phyloP scores from a whole-genome alignment of 2,113 vertebrate species.

The Atrichornis clamosus region DNA sequence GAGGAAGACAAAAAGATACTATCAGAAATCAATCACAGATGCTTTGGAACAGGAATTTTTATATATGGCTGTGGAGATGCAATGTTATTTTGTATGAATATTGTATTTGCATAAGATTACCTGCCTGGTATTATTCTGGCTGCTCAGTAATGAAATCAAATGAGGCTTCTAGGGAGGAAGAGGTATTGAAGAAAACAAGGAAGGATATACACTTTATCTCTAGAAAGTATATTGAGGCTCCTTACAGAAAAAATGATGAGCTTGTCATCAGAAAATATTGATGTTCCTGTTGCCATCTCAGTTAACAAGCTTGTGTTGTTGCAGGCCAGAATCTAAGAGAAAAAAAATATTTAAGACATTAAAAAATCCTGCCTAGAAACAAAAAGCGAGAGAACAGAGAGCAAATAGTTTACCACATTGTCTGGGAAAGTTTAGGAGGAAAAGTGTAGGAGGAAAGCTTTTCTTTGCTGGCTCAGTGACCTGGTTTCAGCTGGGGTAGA shows the following conservation, averaged over 20 bases:
- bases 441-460: not conserved
- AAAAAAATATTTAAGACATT: not conserved
- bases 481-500: not conserved
- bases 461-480: not conserved
- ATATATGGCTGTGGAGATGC: not conserved
- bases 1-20: not conserved
- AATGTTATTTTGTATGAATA: not conserved
- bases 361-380: not conserved
- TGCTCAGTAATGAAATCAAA: not conserved
- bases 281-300: not conserved
- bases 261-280: not conserved
- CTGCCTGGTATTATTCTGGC: not conserved
- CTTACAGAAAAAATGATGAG: not conserved
- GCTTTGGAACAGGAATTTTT: not conserved
- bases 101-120: not conserved
- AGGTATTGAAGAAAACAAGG: not conserved
- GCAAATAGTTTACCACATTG: not conserved
- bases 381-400: not conserved
- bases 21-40: not conserved
- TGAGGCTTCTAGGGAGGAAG: not conserved
- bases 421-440: not conserved
- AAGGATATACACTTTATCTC: not conserved
- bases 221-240: not conserved
- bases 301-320: not conserved
- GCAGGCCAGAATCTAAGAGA: not conserved